phyloP scores from a whole-genome alignment of 2,888 invertebrate species.

The Polyploca ridens region DNA sequence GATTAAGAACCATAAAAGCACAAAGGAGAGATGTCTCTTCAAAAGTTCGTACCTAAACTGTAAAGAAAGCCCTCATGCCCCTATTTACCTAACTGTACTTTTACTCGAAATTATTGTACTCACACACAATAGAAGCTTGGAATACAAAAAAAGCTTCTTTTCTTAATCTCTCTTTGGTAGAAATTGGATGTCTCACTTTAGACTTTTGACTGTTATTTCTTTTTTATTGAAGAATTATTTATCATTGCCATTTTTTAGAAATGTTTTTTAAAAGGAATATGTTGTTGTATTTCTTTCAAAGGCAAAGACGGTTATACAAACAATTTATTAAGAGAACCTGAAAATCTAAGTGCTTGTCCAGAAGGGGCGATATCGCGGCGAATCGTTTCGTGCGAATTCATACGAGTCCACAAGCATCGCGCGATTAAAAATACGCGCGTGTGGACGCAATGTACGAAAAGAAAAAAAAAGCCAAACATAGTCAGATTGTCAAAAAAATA shows the following conservation, averaged over 20 bases:
- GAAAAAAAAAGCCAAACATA: too few species aligned
- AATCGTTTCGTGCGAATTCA: too few species aligned
- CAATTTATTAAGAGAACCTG: too few species aligned
- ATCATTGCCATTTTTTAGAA: neutral
- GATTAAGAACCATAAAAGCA: neutral
- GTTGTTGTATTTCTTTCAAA: neutral
- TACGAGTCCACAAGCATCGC: too few species aligned
- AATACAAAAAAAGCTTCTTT: constrained; percentile 2
- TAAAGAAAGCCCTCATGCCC: neutral
- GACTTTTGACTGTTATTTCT: neutral
- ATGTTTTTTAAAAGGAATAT: neutral
- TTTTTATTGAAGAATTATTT: neutral
- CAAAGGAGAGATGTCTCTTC: neutral
- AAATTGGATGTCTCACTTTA: constrained; percentile 11
- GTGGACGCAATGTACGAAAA: too few species aligned
- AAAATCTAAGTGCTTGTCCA: too few species aligned
- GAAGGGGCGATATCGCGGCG: too few species aligned
- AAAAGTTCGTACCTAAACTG: neutral
- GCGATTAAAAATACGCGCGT: too few species aligned
- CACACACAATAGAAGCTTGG: constrained; percentile 9
- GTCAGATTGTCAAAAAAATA: too few species aligned
- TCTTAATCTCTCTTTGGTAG: neutral
- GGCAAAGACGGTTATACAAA: neutral
- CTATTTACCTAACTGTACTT: constrained; percentile 4
- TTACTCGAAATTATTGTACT: constrained; percentile 1